Evolutionary conservation across 1,140 invertebrate genomes (phyloP), one percentile per base, ranked within the genome.

Genomic region (Harpegnathos saltator): DNA sequence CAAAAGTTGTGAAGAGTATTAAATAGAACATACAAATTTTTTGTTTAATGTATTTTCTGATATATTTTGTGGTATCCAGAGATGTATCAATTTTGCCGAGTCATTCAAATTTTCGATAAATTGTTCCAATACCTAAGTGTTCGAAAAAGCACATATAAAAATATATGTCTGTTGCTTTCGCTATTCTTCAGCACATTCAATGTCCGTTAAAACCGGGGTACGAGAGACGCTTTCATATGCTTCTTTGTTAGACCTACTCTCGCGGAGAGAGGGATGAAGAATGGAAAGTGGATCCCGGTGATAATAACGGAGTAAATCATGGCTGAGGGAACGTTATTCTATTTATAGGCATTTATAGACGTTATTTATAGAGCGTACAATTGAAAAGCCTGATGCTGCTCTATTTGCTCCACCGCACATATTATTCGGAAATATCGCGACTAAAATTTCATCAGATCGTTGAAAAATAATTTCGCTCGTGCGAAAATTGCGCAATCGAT

Each of bases 291-390:
- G 5, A 26, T 33, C 19, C 12, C 19, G 61, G 5, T 73, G 17
- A 62, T 29, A 73, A 73, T 3, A 26, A n/a, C 54, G 50, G 22
- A 33, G 5, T 56, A 33, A 56, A 71, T 71, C 29, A 69, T 54
- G 54, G 50, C 2, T 56, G 3, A 56, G 19, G 3, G 48, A 2
- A 17, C 12, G 26, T 69, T 69, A 17, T 5, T 19, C 22, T 68
- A 68, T 24, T 68, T 68, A 68, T 68, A 26, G 3, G 11, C 2
- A 14, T 11, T 44, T 44, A 44, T n/a, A 52, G 19, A 66, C 33
- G 12, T 63, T 48, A 48, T 48, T 66, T 68, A 68, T 68, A 50
- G 19, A 68, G 17, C 4, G 48, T 68, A 15, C 9, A 12, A 12
- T 66, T 26, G 22, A 5, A 26, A 44, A 44, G 7, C 29, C 29